Base-by-base conservation (phyloP, 2,113 vertebrate species). In the Rhynchomys soricoides region DNA sequence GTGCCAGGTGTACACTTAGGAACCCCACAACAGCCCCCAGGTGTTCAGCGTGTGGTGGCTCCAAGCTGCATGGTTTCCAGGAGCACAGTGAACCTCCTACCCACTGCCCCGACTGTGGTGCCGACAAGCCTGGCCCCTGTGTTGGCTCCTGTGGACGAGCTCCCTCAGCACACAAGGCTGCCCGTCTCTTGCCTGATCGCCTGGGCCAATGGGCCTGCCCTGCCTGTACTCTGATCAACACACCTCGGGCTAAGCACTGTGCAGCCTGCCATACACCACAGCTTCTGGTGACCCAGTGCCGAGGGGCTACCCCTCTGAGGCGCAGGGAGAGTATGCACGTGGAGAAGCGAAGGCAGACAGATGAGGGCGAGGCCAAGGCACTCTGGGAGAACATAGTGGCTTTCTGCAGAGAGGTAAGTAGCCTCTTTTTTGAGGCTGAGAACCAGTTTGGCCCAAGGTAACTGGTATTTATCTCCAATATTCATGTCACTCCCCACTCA, bases 351-450 rank as follows among this genome's bases (percentile, higher is more conserved):
- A 98, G 99, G 24, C 99, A 99, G 93, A 99, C 99, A 0, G 99
- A 99, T 0, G 99, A 99, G 96, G 99, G 99, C 0, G 99, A 99
- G 96, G 99, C 99, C 98, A 99, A 99, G 96, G 99, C 99, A 34
- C 99, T 99, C 19, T 99, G 98, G 99, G 99, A 99, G 94, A 99
- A 99, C 97, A 99, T 99, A 0, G 99, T 99, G 97, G 99, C 98
- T 97, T 99, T 99, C 98, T 99, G 99, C 98, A 98, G 98, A 97
- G 99, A 99, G 99, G 99, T 99, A 98, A 98, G 99, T 85, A 62
- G 5, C 59, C 57, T 50, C 12, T 0, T 7, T 75, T 50, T 34
- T 24, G n/a, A 62, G 15, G 40, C 59, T 81, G 22, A 64, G 5
- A 2, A 91, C 45, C 17, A n/a, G 34, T 62, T 55, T 34, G 22